Conservation (phyloP, 2,797 vertebrate genomes). For the Rachycentron canadum region DNA sequence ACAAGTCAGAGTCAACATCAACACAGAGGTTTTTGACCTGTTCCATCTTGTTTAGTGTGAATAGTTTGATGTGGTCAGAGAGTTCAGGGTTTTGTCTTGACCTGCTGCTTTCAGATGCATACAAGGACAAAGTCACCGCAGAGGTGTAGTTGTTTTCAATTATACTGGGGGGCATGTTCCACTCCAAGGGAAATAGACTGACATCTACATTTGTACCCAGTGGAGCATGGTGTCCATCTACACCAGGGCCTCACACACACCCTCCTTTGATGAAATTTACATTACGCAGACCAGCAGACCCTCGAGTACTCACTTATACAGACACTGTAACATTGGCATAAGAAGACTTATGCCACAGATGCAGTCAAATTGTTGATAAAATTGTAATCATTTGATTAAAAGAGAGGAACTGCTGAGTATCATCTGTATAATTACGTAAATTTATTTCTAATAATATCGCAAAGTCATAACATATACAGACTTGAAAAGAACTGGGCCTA, state of each 20-base stretch:
- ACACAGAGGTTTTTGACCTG: neutral
- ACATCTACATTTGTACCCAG: too few relatives aligned
- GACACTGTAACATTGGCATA: neutral
- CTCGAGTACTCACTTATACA: too few relatives aligned
- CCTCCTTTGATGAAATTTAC: too few relatives aligned
- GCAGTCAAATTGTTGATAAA: constrained; percentile 1
- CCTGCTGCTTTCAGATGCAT: neutral
- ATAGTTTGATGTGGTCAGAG: neutral
- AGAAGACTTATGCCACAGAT: neutral
- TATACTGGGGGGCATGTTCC: too few relatives aligned
- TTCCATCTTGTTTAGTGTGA: neutral
- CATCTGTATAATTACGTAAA: constrained; percentile 6
- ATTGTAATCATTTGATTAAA: constrained; percentile 8
- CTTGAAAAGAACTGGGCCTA: too few relatives aligned
- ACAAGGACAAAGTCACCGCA: too few relatives aligned
- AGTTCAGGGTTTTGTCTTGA: neutral
- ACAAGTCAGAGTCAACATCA: neutral
- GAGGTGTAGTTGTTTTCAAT: too few relatives aligned
- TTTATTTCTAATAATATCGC: neutral
- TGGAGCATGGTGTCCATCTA: too few relatives aligned
- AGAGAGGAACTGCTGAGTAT: neutral
- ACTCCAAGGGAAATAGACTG: too few relatives aligned
- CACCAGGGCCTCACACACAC: too few relatives aligned
- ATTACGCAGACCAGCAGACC: too few relatives aligned
- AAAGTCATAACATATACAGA: too few relatives aligned